A percentile compares a stretch with the other conserved stretches of the same genome.
These are phyloP conservation scores for Cydia amplana DNA, from an alignment of 1,140 invertebrate genomes.

Conservation along the genomic window DNA sequence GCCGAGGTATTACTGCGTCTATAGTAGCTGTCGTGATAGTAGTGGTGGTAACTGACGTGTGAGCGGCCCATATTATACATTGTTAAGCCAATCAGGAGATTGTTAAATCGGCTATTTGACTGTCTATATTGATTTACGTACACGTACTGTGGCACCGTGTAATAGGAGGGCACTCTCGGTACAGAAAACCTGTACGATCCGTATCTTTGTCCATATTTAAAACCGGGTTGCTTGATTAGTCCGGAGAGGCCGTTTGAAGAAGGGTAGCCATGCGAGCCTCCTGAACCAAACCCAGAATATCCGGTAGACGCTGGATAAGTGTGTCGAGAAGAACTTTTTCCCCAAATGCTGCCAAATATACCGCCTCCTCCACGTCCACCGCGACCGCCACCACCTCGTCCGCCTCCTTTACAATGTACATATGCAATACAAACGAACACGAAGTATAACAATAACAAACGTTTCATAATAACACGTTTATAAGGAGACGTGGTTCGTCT, in stretches of 20 bases:
- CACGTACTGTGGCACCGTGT: conserved; percentile 24
- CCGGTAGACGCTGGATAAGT: conserved; percentile 23
- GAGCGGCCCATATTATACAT: conserved; percentile 23
- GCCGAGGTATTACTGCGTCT: not conserved
- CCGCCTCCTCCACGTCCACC: conserved; percentile 15
- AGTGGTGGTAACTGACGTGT: not conserved
- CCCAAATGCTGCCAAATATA: not conserved
- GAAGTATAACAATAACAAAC: conserved; percentile 15
- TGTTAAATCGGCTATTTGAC: conserved; percentile 19
- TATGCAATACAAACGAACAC: conserved; percentile 11
- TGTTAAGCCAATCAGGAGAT: conserved; percentile 27
- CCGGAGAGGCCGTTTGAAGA: conserved; percentile 28
- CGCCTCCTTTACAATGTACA: conserved; percentile 31
- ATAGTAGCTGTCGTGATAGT: conserved; percentile 32
- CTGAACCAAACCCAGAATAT: not conserved
- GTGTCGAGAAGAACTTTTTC: conserved; percentile 8
- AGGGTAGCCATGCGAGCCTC: conserved; percentile 30
- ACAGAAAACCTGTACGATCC: conserved; percentile 3
- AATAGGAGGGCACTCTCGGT: conserved; percentile 20
- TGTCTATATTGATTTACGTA: conserved; percentile 28
- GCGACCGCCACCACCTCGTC: conserved; percentile 25
- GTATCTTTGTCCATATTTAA: conserved; percentile 23
- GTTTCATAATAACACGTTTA: conserved; percentile 25
- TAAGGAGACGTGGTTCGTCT: conserved; percentile 21
- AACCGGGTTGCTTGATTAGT: not conserved